Conservation (phyloP, 2,797 vertebrate genomes). For the Platalea minor region DNA sequence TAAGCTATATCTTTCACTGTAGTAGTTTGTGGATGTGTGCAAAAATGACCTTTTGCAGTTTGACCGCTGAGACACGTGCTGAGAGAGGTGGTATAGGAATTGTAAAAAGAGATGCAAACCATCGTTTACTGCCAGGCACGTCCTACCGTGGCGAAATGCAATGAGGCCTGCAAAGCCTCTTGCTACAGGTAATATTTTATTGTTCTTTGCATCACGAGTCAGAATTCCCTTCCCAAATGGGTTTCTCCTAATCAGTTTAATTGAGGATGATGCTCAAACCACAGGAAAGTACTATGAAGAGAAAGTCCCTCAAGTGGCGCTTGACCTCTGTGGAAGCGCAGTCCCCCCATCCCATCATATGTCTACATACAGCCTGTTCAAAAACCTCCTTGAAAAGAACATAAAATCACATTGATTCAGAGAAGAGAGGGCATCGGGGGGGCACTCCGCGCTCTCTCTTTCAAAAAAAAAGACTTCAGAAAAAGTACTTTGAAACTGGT, state of each 20-base stretch:
- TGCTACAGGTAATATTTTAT: neutral
- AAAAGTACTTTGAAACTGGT: slow-evolving; percentile 52
- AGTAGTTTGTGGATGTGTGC: neutral
- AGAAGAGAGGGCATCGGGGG: neutral
- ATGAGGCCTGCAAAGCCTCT: neutral
- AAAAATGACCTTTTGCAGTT: slow-evolving; percentile 5
- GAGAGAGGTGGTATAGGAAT: neutral
- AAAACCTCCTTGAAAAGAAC: slow-evolving; percentile 7
- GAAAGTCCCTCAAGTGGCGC: neutral
- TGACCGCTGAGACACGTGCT: neutral
- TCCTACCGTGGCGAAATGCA: neutral
- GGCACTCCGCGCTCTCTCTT: neutral
- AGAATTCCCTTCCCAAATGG: neutral
- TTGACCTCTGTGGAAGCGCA: neutral
- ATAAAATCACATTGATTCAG: neutral
- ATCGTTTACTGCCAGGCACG: neutral
- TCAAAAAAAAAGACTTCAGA: neutral
- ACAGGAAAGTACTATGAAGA: neutral
- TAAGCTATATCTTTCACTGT: neutral
- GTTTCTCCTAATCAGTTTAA: neutral
- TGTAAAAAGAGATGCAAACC: neutral
- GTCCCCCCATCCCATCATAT: neutral
- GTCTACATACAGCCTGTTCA: neutral
- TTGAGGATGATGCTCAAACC: neutral
- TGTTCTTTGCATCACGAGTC: neutral